Conservation (phyloP, 2,888 invertebrate species). For the Ochlodes sylvanus region DNA sequence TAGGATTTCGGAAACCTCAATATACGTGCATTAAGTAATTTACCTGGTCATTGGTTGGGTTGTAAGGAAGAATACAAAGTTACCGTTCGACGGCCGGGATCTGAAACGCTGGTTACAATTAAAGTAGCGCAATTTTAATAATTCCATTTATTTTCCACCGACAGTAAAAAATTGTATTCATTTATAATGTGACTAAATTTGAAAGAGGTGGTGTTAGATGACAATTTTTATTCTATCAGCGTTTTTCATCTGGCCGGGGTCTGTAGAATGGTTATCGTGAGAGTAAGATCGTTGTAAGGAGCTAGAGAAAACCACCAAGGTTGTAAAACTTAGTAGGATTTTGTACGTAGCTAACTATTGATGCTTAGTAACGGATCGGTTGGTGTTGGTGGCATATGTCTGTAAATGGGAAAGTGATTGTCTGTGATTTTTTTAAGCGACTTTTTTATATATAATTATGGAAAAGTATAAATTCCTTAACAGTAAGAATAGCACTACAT, state of each 20-base stretch:
- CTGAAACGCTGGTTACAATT: constrained; percentile 14
- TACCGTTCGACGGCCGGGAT: constrained; percentile 51
- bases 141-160: too few relatives aligned
- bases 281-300: constrained; percentile 49
- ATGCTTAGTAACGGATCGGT: constrained; percentile 73
- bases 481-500: constrained; percentile 85
- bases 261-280: constrained; percentile 55
- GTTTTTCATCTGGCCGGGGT: constrained; percentile 45
- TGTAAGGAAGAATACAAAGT: constrained; percentile 54
- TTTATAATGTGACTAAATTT: too few relatives aligned
- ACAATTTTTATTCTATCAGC: constrained; percentile 17
- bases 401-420: constrained; percentile 84
- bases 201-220: too few relatives aligned
- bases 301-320: constrained; percentile 78
- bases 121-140: background rate
- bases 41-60: constrained; percentile 51
- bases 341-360: constrained; percentile 81
- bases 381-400: constrained; percentile 81
- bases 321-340: constrained; percentile 85
- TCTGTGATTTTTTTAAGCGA: constrained; percentile 86
- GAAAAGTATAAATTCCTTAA: constrained; percentile 80
- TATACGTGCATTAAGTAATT: background rate
- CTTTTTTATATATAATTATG: constrained; percentile 82
- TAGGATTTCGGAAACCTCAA: constrained; percentile 33
- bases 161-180: too few relatives aligned